These are phyloP conservation scores for Heterohyrax brucei DNA, from an alignment of 2,797 vertebrate species.

Conservation along the genomic window DNA sequence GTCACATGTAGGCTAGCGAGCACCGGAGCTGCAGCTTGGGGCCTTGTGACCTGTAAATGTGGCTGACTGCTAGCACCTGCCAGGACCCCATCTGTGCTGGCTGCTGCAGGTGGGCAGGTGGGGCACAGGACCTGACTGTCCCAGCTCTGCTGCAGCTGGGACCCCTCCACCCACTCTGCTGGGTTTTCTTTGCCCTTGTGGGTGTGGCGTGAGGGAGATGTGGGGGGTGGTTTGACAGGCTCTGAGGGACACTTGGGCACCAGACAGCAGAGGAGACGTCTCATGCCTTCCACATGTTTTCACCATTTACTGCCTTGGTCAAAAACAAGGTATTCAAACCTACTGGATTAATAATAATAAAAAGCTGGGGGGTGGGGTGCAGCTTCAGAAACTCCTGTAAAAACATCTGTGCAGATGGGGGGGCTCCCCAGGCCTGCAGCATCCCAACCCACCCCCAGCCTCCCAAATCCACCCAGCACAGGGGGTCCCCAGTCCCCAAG, in stretches of 20 bases:
- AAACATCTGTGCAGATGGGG: not conserved
- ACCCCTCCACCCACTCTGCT: no score
- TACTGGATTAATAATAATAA: not conserved
- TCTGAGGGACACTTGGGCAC: not conserved
- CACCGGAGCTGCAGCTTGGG: not conserved
- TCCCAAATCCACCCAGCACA: not conserved
- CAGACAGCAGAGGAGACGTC: not conserved
- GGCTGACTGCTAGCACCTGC: not conserved
- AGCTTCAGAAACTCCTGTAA: not conserved
- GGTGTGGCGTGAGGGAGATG: no score
- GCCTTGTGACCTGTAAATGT: accelerated
- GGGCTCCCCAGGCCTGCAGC: not conserved
- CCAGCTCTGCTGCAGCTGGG: no score
- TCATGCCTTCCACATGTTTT: not conserved
- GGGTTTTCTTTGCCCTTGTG: no score
- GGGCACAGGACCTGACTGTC: no score
- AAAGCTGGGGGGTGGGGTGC: not conserved
- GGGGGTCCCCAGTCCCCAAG: not conserved
- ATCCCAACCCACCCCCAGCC: not conserved
- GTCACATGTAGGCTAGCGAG: not conserved
- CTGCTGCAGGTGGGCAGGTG: no score
- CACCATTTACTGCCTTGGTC: not conserved
- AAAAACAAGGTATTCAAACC: not conserved
- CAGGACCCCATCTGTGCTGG: no score
- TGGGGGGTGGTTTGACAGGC: not conserved